phyloP scores from a whole-genome alignment of 2,113 vertebrate species.

The Tiliqua scincoides region DNA sequence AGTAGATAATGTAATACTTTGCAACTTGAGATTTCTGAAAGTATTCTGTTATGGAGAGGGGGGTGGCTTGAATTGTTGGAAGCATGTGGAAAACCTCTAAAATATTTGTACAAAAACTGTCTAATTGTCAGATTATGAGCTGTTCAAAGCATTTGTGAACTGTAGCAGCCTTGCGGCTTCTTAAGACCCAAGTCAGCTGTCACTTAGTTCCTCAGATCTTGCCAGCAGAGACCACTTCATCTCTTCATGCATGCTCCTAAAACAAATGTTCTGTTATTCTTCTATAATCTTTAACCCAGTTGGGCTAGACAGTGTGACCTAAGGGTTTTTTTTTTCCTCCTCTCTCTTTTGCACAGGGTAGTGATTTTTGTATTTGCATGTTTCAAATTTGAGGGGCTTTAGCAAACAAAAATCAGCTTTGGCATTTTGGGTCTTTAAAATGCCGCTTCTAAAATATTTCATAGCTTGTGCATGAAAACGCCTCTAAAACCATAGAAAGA shows the following conservation, averaged over 20 bases:
- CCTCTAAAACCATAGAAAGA: neutral
- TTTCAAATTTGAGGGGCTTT: neutral
- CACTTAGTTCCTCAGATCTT: slow-evolving; percentile 54
- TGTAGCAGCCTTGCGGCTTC: slow-evolving; percentile 34
- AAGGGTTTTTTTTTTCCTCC: neutral
- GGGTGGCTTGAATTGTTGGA: slow-evolving; percentile 34
- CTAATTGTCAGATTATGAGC: slow-evolving; percentile 39
- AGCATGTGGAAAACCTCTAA: slow-evolving; percentile 41
- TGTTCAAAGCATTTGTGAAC: slow-evolving; percentile 48
- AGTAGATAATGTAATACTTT: neutral
- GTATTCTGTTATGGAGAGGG: slow-evolving; percentile 21
- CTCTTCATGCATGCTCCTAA: slow-evolving; percentile 31
- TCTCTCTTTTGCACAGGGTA: fast-evolving
- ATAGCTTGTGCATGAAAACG: neutral
- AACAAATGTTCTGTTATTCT: slow-evolving; percentile 31
- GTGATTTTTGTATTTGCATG: slow-evolving; percentile 23
- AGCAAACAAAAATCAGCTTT: neutral
- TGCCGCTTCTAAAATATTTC: slow-evolving; percentile 1
- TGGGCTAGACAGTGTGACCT: slow-evolving; percentile 19
- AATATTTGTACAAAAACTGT: slow-evolving; percentile 24
- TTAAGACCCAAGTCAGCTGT: slow-evolving; percentile 39
- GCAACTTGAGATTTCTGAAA: neutral
- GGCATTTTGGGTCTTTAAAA: neutral
- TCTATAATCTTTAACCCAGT: slow-evolving; percentile 43
- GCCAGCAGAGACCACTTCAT: slow-evolving; percentile 36